These are phyloP conservation scores for Falco novaeseelandiae DNA, from an alignment of 2,797 vertebrate genomes.

Conservation along the genomic window DNA sequence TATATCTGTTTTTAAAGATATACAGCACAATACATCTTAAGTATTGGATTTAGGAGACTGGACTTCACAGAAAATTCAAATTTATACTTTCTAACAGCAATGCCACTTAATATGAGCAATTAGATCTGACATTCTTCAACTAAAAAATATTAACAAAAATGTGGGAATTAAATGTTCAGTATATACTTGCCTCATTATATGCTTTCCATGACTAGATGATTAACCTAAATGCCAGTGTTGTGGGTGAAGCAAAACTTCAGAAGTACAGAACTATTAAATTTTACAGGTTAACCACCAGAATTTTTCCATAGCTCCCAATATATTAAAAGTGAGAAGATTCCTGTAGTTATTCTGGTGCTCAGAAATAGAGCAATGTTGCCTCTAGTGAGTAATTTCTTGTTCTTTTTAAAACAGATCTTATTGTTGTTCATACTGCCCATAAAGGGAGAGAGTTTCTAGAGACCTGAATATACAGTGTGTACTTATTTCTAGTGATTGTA, in stretches of 20 bases:
- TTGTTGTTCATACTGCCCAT: not conserved
- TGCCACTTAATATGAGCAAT: not conserved
- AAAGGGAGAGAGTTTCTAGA: not conserved
- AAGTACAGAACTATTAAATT: not conserved
- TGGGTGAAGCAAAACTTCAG: not conserved
- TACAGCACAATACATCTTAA: not conserved
- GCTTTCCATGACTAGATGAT: not conserved
- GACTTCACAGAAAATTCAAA: not conserved
- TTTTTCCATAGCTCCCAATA: not conserved
- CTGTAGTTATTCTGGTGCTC: not conserved
- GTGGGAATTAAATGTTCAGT: not conserved
- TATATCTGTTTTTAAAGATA: not conserved
- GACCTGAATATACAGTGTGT: not conserved
- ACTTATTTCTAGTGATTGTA: not conserved
- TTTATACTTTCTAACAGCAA: not conserved
- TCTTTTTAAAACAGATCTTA: not conserved
- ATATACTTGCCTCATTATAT: not conserved
- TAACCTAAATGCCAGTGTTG: not conserved
- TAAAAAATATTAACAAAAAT: not conserved
- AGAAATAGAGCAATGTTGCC: not conserved
- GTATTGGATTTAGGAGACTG: not conserved
- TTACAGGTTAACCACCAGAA: not conserved
- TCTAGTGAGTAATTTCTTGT: not conserved
- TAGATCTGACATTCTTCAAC: not conserved
- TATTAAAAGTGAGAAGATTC: not conserved